Percentiles rank a stretch among this genome's conserved stretches.
Conservation (phyloP, 2,888 invertebrate genomes). For the Megaustenia siamemsis region DNA sequence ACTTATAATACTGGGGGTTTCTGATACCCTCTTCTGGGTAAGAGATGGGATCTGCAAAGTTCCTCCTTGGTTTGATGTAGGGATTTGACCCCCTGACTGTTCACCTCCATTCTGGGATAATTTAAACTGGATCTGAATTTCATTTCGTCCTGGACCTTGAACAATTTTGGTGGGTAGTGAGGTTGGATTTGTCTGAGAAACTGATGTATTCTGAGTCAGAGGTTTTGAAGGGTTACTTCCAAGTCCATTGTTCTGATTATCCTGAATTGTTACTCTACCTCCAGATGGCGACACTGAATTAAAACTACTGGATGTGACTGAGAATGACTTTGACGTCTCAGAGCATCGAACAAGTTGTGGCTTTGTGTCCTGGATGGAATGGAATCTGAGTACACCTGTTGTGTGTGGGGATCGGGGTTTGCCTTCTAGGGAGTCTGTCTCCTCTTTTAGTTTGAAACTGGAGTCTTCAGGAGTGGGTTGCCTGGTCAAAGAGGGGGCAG, state of each 20-base stretch:
- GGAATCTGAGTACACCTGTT: constrained; percentile 20
- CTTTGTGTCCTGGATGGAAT: background rate
- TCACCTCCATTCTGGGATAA: constrained; percentile 57
- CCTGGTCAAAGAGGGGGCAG: constrained; percentile 10
- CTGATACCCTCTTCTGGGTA: background rate
- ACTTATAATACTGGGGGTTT: constrained; percentile 76
- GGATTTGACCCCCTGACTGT: constrained; percentile 27
- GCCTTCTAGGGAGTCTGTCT: background rate
- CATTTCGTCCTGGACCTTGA: constrained; percentile 58
- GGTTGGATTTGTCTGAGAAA: constrained; percentile 26
- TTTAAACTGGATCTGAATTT: constrained; percentile 72
- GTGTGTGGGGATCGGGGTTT: constrained; percentile 37
- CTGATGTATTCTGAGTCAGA: background rate
- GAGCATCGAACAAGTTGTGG: background rate
- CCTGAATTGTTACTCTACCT: constrained; percentile 43
- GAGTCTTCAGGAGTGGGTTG: background rate
- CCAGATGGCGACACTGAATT: constrained; percentile 17
- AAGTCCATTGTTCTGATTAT: background rate
- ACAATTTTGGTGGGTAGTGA: constrained; percentile 55
- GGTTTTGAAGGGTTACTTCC: background rate
- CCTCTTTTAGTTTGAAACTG: constrained; percentile 10
- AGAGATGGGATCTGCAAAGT: background rate
- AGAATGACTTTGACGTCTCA: constrained; percentile 32
- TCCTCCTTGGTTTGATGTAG: background rate
- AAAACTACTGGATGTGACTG: constrained; percentile 23